Base-by-base conservation (phyloP, 2,797 vertebrate species). In the Dendrocincla fuliginosa region DNA sequence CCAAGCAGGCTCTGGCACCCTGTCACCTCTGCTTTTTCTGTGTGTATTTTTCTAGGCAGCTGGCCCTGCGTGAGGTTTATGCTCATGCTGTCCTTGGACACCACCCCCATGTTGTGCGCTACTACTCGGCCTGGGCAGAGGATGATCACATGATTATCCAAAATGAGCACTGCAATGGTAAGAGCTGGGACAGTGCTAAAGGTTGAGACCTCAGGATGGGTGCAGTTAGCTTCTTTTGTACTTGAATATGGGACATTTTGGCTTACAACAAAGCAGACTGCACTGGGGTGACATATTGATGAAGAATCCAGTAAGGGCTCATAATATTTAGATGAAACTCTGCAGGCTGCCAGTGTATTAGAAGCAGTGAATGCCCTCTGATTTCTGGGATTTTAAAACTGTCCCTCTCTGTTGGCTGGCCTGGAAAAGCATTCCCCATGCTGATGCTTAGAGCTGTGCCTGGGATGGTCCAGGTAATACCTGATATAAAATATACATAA, bases 101-200 rank as follows among this genome's bases (percentile, higher is more conserved):
- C 94, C 99, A 99, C 88, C 99, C 99, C 17, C 99, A 99, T 2
- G 99, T 99, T 15, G 99, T 99, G 11, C 99, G 99, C 37, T 99
- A 99, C 98, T 99, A 99, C 94, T 99, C 99, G 0, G 99, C 99
- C 0, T 99, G 99, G 99, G 98, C 99, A 20, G 99, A 99, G 90
- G 99, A 99, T 0, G 96, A 98, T 73, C 98, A 99, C 93, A 99
- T 99, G 99, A 98, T 99, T 79, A 99, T 99, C 95, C 99, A 99
- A 96, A 99, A 99, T 23, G 99, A 99, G n/a, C 99, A 99, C 94
- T 99, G 99, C 93, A 98, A 99, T 22, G 99, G 99, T 99, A 97
- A 95, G 98, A 79, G 37, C 19, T 46, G 33, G 24, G 8, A 1
- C 4, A 1, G 1, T 7, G 3, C 4, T 6, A 4, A 10, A 74